Evolutionary conservation across 23 tunicate species (phyloP).

Genomic region (Trididemnum nubilum): DNA sequence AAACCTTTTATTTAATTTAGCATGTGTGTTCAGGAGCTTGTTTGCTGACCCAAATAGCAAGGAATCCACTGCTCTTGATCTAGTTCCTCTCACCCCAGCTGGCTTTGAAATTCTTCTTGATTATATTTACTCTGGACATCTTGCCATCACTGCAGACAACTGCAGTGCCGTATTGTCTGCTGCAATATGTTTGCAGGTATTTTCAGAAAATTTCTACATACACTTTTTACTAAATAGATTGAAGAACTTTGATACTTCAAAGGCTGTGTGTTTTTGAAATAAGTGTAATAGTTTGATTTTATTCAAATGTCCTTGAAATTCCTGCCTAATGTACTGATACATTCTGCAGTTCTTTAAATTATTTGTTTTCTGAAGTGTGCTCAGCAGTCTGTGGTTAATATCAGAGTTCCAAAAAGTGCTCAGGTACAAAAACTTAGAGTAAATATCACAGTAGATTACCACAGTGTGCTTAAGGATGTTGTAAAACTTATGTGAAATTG

Average conservation of each 20-base stretch:
- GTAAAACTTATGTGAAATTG: too few relatives aligned
- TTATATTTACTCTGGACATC: constrained; percentile 83
- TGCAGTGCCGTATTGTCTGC: constrained; percentile 71
- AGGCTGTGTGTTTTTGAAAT: neutral
- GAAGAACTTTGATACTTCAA: neutral
- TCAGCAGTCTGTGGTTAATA: too few relatives aligned
- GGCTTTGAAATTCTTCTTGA: constrained; percentile 87
- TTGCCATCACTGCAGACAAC: constrained; percentile 76
- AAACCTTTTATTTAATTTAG: too few relatives aligned
- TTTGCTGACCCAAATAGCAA: constrained; percentile 56
- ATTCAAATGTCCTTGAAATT: neutral
- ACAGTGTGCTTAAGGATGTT: too few relatives aligned
- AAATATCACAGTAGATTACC: too few relatives aligned
- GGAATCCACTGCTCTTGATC: constrained; percentile 60
- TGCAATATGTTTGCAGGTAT: constrained; percentile 75
- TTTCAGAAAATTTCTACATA: neutral
- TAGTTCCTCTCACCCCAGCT: constrained; percentile 41
- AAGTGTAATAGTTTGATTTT: neutral
- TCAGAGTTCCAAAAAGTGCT: too few relatives aligned
- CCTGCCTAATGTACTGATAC: too few relatives aligned
- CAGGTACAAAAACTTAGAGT: too few relatives aligned
- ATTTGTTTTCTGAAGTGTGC: too few relatives aligned
- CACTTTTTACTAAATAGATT: too few relatives aligned
- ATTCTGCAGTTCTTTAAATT: too few relatives aligned
- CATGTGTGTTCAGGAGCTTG: constrained; percentile 26